Conservation (phyloP, 2,113 vertebrate species). For the Vireo altiloquus region DNA sequence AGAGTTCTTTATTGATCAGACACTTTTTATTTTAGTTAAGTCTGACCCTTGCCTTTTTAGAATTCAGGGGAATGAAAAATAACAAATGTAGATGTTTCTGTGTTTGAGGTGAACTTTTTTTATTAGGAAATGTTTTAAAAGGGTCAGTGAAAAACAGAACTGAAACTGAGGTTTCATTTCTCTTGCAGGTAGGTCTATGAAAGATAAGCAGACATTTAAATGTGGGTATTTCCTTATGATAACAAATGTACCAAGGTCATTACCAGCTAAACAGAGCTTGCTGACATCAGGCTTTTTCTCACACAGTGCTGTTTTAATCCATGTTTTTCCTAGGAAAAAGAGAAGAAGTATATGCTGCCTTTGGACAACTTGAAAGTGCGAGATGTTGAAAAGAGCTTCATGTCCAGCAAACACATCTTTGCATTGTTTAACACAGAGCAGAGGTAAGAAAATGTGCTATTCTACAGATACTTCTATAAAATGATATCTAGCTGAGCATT, state of each 20-base stretch:
- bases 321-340: constrained; percentile 80
- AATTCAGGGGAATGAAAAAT: background rate
- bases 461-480: background rate
- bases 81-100: constrained; percentile 61
- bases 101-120: constrained; percentile 50
- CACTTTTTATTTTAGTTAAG: background rate
- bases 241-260: background rate
- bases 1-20: background rate
- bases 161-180: background rate
- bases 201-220: background rate
- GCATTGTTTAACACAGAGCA: constrained; percentile 96
- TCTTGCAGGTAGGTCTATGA: background rate
- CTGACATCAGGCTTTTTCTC: background rate
- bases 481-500: background rate
- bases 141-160: constrained; percentile 13
- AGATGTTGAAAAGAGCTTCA: constrained; percentile 96
- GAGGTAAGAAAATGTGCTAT: constrained; percentile 81
- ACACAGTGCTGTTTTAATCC: background rate
- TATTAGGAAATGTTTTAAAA: constrained; percentile 52
- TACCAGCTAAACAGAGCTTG: background rate
- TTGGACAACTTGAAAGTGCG: constrained; percentile 96
- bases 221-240: background rate
- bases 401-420: constrained; percentile 97
- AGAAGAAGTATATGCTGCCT: constrained; percentile 94
- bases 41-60: background rate